These are phyloP conservation scores for Linhomoeus sp. DNA, from an alignment of 2,888 invertebrate species.

Conservation along the genomic window DNA sequence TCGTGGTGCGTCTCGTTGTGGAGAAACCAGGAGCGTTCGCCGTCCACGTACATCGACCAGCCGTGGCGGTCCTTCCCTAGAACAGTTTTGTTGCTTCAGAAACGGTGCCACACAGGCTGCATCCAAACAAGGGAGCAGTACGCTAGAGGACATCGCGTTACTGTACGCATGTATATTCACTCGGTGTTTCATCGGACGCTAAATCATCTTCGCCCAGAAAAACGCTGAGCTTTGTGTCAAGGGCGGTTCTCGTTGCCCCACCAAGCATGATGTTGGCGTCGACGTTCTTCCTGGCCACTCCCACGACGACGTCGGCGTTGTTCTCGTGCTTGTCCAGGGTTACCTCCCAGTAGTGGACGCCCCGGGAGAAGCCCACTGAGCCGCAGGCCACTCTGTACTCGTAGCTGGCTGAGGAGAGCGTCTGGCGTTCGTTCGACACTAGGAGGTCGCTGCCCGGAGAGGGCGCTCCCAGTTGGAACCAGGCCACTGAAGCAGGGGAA, in stretches of 20 bases:
- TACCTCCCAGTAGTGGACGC: constrained; percentile 89
- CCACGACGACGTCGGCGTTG: constrained; percentile 90
- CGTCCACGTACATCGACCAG: constrained; percentile 93
- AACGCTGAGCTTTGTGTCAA: no score
- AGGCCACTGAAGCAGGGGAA: constrained; percentile 39
- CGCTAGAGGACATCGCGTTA: no score
- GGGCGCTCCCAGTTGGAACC: constrained; percentile 76
- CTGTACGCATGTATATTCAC: no score
- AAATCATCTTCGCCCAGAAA: no score
- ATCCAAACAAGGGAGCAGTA: no score
- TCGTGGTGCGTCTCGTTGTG: constrained; percentile 82
- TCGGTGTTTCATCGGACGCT: no score
- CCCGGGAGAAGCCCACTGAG: constrained; percentile 34
- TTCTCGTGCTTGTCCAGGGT: constrained; percentile 78
- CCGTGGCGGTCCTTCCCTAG: constrained; percentile 93
- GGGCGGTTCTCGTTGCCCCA: constrained; percentile 38
- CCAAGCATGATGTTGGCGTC: constrained; percentile 83
- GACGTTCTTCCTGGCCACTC: constrained; percentile 75
- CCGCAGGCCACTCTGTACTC: constrained; percentile 44
- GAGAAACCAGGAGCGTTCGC: constrained; percentile 88
- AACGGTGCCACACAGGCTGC: no score
- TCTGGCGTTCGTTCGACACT: constrained; percentile 61
- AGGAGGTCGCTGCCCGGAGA: constrained; percentile 61
- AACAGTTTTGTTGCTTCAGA: neutral
- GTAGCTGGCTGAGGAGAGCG: constrained; percentile 71